phyloP scores from a whole-genome alignment of 1,140 invertebrate species.

The Brachionus rotundiformis region DNA sequence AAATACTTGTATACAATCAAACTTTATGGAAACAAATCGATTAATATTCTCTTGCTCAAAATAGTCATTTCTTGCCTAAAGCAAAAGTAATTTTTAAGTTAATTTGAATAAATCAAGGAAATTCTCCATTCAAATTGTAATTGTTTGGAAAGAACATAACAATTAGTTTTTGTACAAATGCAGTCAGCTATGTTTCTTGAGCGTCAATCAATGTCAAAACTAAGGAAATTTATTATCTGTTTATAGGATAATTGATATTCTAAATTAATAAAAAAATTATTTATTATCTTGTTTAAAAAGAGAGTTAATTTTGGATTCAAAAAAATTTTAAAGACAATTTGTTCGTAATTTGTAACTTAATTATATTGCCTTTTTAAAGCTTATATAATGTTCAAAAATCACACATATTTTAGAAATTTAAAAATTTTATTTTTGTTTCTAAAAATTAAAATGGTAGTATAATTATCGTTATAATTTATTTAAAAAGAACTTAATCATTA shows the following conservation, averaged over 20 bases:
- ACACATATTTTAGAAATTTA: background rate
- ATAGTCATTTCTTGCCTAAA: background rate
- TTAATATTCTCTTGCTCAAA: background rate
- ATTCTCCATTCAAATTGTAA: background rate
- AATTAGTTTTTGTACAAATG: background rate
- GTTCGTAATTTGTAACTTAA: no score
- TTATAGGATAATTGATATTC: background rate
- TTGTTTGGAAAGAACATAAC: background rate
- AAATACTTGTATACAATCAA: slow-evolving; percentile 16
- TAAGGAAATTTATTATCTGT: background rate
- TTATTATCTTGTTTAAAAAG: no score
- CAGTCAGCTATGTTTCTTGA: background rate
- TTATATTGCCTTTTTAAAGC: background rate
- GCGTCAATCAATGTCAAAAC: slow-evolving; percentile 46
- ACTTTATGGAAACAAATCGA: slow-evolving; percentile 38
- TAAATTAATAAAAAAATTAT: no score
- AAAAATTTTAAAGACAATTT: no score
- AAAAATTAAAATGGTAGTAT: background rate
- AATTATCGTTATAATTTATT: no score
- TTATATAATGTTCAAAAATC: background rate
- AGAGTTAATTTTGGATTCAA: no score
- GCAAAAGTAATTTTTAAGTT: background rate
- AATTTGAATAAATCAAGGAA: slow-evolving; percentile 21
- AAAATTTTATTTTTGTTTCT: background rate
- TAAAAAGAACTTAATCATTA: no score